These are phyloP conservation scores for Crotalus tigris DNA, from an alignment of 2,113 vertebrate genomes.

Conservation along the genomic window DNA sequence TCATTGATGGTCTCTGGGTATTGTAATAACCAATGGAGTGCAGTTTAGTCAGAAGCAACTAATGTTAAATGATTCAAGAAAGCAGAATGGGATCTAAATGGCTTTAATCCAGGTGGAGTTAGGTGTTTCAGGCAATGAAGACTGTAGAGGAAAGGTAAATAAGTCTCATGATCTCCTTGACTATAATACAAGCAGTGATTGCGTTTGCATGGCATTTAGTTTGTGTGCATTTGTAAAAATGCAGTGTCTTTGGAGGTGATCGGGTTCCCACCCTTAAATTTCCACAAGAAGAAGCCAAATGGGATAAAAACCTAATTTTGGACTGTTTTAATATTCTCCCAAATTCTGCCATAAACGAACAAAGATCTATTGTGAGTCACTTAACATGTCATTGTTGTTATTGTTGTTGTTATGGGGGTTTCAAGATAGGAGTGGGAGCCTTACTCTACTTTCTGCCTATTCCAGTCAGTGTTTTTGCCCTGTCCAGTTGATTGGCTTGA, in stretches of 20 bases:
- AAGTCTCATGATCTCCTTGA: background rate
- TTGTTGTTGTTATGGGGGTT: background rate
- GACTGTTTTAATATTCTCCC: background rate
- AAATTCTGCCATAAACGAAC: background rate
- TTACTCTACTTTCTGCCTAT: background rate
- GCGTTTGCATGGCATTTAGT: background rate
- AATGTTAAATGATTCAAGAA: slow-evolving; percentile 34
- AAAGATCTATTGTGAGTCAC: background rate
- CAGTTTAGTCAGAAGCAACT: slow-evolving; percentile 5
- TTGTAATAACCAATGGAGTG: background rate
- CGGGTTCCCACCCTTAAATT: background rate
- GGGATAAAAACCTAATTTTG: background rate
- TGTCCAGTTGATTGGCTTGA: background rate
- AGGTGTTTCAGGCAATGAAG: background rate
- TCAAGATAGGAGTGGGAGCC: background rate
- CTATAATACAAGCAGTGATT: background rate
- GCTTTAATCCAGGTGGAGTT: slow-evolving; percentile 7
- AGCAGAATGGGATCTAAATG: slow-evolving; percentile 13
- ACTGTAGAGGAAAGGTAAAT: background rate
- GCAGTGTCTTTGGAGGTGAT: background rate
- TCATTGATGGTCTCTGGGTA: fast-evolving
- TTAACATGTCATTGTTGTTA: background rate
- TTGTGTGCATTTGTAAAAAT: background rate
- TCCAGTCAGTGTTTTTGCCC: background rate
- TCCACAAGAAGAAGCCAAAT: background rate